phyloP scores from a whole-genome alignment of 2,113 vertebrate genomes.

The Paracanthobrama guichenoti region DNA sequence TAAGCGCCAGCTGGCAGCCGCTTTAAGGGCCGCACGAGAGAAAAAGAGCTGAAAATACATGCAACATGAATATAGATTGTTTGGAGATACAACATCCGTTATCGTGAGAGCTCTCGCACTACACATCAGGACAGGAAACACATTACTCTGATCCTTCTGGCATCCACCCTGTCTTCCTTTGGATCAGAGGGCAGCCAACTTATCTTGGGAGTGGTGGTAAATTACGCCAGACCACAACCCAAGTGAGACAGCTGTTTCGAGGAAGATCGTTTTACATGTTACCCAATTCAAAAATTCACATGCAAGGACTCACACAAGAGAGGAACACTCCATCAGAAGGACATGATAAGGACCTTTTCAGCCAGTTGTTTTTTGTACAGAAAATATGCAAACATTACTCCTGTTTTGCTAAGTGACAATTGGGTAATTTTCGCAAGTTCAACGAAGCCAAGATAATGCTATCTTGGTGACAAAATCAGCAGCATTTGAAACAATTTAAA shows the following conservation, averaged over 20 bases:
- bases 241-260: constrained; percentile 15
- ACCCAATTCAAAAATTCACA: constrained; percentile 10
- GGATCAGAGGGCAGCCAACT: constrained; percentile 35
- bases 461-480: neutral
- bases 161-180: constrained; percentile 28
- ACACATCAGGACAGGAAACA: constrained; percentile 29
- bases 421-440: neutral
- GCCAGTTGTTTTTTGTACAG: neutral
- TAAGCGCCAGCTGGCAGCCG: constrained; percentile 18
- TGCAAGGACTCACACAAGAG: neutral
- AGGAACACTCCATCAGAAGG: neutral
- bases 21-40: neutral
- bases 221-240: constrained; percentile 39
- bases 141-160: constrained; percentile 40
- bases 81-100: constrained; percentile 12
- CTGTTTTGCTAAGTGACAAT: neutral
- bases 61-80: constrained; percentile 12
- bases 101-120: neutral
- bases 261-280: constrained; percentile 12
- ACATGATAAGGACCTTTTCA: neutral
- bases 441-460: neutral
- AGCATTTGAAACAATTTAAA: neutral
- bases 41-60: constrained; percentile 6
- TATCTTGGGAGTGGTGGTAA: constrained; percentile 47
- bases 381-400: neutral